Evolutionary conservation across 1,140 invertebrate genomes (phyloP), one percentile per base, ranked within the genome.

Genomic region (Caerostris extrusa): DNA sequence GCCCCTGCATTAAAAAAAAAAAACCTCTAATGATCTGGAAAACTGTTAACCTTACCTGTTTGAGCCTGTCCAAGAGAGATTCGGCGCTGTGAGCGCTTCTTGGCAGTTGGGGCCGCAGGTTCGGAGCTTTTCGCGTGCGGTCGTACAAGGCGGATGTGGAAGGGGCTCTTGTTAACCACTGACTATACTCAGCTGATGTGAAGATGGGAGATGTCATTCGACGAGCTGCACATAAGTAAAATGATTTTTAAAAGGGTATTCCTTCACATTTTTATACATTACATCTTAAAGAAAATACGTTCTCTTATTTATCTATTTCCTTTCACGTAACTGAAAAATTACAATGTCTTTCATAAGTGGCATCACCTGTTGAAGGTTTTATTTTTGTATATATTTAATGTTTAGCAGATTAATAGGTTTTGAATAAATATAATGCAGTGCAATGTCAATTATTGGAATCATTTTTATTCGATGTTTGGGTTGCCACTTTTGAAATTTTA

Each of bases 141-240:
- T 99, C 98, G 95, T 98, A 99, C 95, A 99, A 97, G 81, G 98
- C 98, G 94, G 98, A 98, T 56, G 98, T 99, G 67, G 98, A 98
- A 14, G 98, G 98, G 3, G 98, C 98, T 82, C 98, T 96, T 91
- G 97, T 97, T 95, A 99, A 95, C 98, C 98, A 99, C 86, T 98
- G 97, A 93, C 98, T 97, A 95, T 99, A 99, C 95, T 99, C 98
- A 96, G 98, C 98, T 95, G 98, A 98, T 94, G 98, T 94, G 55
- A 94, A 94, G 50, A 95, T 94, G n/a, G 93, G 93, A 19, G 93
- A 94, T 53, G 93, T 94, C 93, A 94, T 94, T n/a, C 93, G 93
- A 69, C 93, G 93, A 69, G 93, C 93, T 94, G 81, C 6, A 87
- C 7, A 53, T 7, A 88, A 64, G 50, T 3, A 50, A n/a, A 56